These are phyloP conservation scores for Cheilosia vernalis DNA, from an alignment of 2,888 invertebrate species.

Conservation along the genomic window DNA sequence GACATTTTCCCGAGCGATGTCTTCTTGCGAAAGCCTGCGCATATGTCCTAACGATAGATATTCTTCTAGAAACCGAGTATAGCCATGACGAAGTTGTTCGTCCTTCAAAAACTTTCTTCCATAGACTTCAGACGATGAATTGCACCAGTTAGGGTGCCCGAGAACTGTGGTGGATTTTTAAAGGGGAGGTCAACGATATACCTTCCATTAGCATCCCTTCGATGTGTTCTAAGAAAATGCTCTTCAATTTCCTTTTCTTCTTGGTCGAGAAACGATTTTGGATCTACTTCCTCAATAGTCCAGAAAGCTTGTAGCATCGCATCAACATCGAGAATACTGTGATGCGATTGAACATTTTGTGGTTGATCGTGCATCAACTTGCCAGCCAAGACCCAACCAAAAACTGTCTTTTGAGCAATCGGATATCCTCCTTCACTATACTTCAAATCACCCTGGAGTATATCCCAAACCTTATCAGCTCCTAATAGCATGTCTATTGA, in stretches of 20 bases:
- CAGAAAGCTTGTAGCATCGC: conserved; percentile 29
- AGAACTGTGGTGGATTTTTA: conserved; percentile 41
- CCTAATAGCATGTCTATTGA: conserved; percentile 63
- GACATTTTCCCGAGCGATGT: conserved; percentile 38
- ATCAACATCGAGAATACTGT: conserved; percentile 36
- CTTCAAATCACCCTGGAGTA: conserved; percentile 37
- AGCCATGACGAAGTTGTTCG: conserved; percentile 2
- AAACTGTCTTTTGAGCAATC: conserved; percentile 38
- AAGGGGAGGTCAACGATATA: conserved; percentile 63
- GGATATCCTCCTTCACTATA: conserved; percentile 13
- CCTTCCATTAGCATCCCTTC: conserved; percentile 34
- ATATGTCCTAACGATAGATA: conserved; percentile 68
- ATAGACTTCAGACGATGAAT: conserved; percentile 33
- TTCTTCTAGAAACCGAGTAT: too few relatives aligned
- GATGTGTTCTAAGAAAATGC: conserved; percentile 47
- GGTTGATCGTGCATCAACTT: neutral
- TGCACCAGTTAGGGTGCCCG: conserved; percentile 10
- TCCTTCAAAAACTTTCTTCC: conserved; percentile 45
- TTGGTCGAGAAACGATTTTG: too few relatives aligned
- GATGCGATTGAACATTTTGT: conserved; percentile 1
- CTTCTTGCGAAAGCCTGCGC: conserved; percentile 21
- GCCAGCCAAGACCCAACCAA: too few relatives aligned
- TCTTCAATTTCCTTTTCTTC: conserved; percentile 28
- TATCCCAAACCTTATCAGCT: conserved; percentile 60
- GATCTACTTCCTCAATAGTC: conserved; percentile 30